Base-by-base conservation (phyloP, 2,113 vertebrate species). In the Bettongia penicillata region DNA sequence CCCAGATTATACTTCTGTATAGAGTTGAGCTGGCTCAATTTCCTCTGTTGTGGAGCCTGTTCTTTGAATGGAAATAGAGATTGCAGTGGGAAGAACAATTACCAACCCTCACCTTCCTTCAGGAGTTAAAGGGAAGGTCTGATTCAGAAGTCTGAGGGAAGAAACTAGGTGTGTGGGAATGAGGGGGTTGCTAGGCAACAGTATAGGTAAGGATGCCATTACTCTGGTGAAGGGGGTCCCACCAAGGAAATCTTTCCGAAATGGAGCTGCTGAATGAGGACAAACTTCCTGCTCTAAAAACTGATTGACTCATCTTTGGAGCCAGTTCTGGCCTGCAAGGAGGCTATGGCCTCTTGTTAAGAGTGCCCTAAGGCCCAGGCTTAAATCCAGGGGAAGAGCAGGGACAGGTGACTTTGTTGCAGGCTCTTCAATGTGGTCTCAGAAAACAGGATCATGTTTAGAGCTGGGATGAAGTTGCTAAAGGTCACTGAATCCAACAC, bases 361-460 rank as follows among this genome's bases (percentile, higher is more conserved):
- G 47, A 10, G 49, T 12, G 0, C 5, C 0, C 16, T 19, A 48
- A 2, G 61, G 51, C n/a, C 11, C 22, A 4, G 3, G 22, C 14
- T 92, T 89, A 2, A 1, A 23, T 57, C 31, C 37, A 51, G 22
- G 50, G 53, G 37, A 48, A 19, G 28, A 31, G 14, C 37, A 2
- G n/a, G 51, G 6, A n/a, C 55, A 0, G 0, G 48, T 10, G 90
- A 14, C 92, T 25, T 5, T 24, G n/a, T 50, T n/a, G 16, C 51
- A 16, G 31, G 49, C 16, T 4, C 28, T 48, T 52, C n/a, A 0
- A 50, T 11, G 47, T 6, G 28, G 48, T 47, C 23, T 4, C 53
- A 10, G n/a, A 49, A 28, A 37, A 12, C 48, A 28, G 31, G 0
- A 0, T 0, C 14, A 23, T 25, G 24, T 16, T 89, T 5, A 5